Base-by-base conservation (phyloP, 2,888 invertebrate species). In the Macrosiphum euphorbiae region DNA sequence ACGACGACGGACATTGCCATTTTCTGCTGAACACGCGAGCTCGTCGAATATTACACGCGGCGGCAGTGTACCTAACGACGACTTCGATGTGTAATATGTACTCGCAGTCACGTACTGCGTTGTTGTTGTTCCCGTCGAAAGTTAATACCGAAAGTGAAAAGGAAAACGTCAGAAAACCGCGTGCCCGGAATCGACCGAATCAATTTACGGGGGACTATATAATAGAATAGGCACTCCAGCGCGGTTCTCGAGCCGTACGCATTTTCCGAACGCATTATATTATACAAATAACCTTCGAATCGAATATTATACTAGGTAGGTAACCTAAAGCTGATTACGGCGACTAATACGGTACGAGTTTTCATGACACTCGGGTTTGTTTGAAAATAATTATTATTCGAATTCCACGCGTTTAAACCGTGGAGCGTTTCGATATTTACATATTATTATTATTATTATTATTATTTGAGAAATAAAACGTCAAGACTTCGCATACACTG, bases 121-220 rank as follows among this genome's bases (percentile, higher is more conserved):
- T 35, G 16, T 67, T 78, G 78, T 78, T 35, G 35, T 78, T 78
- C 78, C 26, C 67, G 35, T 78, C 35, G 35, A 78, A 78, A 78
- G 78, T 78, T 78, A 78, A 78, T 78, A 78, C 35, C 35, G 78
- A 78, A 78, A 78, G 78, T 78, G 35, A 78, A 58, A 58, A 58
- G 58, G 58, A 58, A 78, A 78, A 78, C 78, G 35, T 78, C 35
- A 35, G 78, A 78, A 78, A 78, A 78, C 78, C 20, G 35, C 3
- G 78, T 35, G 35, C 78, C 20, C 78, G 20, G 78, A 78, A 78
- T 78, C 78, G 2, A 78, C 20, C 35, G 8, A 78, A 78, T 78
- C 78, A 78, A 78, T 78, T 78, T 78, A 35, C 7, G 78, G 8
- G 35, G 7, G 20, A 55, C 20, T 55, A 55, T 55, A 55, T 55